Conservation (phyloP, 1,140 invertebrate species). For the Gryllus bimaculatus region DNA sequence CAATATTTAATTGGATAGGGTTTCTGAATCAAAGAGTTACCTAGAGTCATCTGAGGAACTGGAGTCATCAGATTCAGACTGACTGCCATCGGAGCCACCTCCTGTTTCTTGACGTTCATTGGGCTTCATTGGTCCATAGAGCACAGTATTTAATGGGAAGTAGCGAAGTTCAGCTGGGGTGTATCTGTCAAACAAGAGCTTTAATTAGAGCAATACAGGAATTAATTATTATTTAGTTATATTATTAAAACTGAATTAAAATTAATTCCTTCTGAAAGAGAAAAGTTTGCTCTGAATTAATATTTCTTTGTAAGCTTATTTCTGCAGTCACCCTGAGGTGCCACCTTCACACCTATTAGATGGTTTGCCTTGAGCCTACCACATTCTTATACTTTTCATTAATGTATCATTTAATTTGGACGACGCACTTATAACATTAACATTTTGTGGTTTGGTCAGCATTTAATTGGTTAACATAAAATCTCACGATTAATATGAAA, state of each 20-base stretch:
- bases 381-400: too few relatives aligned
- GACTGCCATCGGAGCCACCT: slow-evolving; percentile 32
- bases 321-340: too few relatives aligned
- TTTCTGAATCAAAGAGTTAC: slow-evolving; percentile 27
- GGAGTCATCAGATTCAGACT: slow-evolving; percentile 37
- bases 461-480: too few relatives aligned
- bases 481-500: too few relatives aligned
- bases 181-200: slow-evolving; percentile 39
- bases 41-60: slow-evolving; percentile 47
- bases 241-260: not conserved
- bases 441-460: too few relatives aligned
- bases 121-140: slow-evolving; percentile 60
- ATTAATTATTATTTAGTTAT: not conserved
- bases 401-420: too few relatives aligned
- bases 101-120: slow-evolving; percentile 32
- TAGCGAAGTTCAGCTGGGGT: slow-evolving; percentile 58
- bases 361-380: too few relatives aligned
- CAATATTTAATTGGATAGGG: too few relatives aligned
- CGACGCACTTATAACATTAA: too few relatives aligned
- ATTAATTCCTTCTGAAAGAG: not conserved
- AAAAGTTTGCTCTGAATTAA: not conserved
- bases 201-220: not conserved
- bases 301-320: not conserved
- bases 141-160: slow-evolving; percentile 83
- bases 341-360: too few relatives aligned